Conservation (phyloP, 2,797 vertebrate species). For the Spatula versicolor region DNA sequence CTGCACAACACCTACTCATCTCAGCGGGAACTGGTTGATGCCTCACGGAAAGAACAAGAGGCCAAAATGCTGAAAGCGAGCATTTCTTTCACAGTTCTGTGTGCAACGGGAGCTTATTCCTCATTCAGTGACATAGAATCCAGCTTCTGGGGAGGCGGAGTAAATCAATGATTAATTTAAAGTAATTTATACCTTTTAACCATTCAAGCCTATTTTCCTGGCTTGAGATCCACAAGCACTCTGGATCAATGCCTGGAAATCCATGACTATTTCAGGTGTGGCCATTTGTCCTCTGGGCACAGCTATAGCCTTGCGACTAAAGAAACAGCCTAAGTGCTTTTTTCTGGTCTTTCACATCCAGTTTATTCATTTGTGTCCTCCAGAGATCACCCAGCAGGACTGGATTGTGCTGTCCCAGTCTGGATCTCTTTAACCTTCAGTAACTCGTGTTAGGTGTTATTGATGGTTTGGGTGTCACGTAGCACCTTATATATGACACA, state of each 20-base stretch:
- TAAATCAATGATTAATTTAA: conserved; percentile 42
- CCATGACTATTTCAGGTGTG: conserved; percentile 14
- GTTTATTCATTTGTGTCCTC: not conserved
- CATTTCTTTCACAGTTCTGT: not conserved
- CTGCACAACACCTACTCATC: conserved; percentile 31
- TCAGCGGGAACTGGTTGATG: not conserved
- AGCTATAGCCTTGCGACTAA: not conserved
- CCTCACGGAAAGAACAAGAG: conserved; percentile 29
- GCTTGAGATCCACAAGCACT: not conserved
- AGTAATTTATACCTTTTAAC: conserved; percentile 43
- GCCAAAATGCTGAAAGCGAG: not conserved
- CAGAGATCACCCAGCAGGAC: not conserved
- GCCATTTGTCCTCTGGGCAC: not conserved
- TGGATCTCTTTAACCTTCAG: not conserved
- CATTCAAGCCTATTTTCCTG: conserved; percentile 18
- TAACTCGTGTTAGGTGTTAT: not conserved
- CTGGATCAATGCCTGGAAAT: conserved; percentile 40
- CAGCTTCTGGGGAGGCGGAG: not conserved
- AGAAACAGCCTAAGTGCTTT: not conserved
- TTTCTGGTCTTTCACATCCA: not conserved
- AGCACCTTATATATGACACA: rapidly evolving
- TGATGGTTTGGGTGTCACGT: not conserved
- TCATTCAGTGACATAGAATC: not conserved
- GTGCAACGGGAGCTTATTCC: not conserved
- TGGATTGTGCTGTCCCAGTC: not conserved